phyloP scores from a whole-genome alignment of 2,797 vertebrate genomes.

The Melanotaenia maccullochi region DNA sequence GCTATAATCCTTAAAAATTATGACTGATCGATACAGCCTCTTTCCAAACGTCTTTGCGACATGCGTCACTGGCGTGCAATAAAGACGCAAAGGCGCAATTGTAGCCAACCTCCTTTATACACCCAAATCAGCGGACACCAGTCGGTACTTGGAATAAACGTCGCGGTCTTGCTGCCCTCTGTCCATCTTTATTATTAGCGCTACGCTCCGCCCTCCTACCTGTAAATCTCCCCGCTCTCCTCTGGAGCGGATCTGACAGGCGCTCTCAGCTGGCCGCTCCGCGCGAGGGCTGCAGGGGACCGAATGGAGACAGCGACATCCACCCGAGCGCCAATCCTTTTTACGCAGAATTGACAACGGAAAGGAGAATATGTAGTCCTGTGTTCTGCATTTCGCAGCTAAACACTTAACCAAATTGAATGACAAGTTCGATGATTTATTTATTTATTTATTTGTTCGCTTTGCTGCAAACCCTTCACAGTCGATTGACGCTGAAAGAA shows the following conservation, averaged over 20 bases:
- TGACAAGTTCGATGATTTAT: background rate
- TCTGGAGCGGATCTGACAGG: constrained; percentile 76
- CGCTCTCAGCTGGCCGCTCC: constrained; percentile 73
- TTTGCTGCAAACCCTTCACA: constrained; percentile 35
- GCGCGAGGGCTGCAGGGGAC: constrained; percentile 70
- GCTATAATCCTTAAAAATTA: constrained; percentile 6
- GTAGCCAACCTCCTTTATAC: constrained; percentile 28
- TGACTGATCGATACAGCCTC: constrained; percentile 32
- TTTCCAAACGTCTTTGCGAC: constrained; percentile 33
- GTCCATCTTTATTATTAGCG: constrained; percentile 78
- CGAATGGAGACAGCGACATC: constrained; percentile 72
- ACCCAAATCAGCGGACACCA: constrained; percentile 30
- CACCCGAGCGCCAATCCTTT: constrained; percentile 52
- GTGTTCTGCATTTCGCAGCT: constrained; percentile 24
- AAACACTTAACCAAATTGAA: constrained; percentile 12
- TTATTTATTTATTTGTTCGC: background rate
- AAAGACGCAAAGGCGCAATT: constrained; percentile 61
- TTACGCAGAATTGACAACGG: constrained; percentile 59
- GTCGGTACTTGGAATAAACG: constrained; percentile 42
- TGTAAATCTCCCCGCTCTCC: constrained; percentile 78
- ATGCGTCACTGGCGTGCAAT: constrained; percentile 67
- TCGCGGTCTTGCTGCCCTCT: constrained; percentile 49
- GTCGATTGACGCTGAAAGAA: constrained; percentile 58
- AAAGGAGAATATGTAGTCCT: constrained; percentile 48
- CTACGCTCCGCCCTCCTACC: constrained; percentile 82